These are phyloP conservation scores for Drosophila insularis DNA, from an alignment of 1,140 invertebrate genomes.

Conservation along the genomic window DNA sequence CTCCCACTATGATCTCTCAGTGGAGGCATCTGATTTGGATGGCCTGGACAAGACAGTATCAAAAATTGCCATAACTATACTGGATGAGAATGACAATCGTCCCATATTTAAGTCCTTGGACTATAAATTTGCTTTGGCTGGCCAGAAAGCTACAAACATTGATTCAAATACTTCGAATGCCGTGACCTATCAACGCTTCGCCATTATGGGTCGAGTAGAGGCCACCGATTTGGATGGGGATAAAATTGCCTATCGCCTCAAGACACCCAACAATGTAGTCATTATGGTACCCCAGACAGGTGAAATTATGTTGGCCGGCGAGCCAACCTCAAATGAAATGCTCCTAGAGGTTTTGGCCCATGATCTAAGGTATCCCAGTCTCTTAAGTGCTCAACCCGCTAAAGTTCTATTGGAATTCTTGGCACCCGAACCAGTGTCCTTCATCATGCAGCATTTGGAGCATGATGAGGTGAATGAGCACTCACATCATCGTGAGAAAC, in stretches of 20 bases:
- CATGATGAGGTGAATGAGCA: conserved; percentile 84
- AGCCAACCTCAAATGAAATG: conserved; percentile 88
- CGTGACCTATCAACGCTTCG: conserved; percentile 88
- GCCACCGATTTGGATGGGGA: conserved; percentile 94
- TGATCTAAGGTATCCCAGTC: conserved; percentile 89
- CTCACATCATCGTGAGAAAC: conserved; percentile 87
- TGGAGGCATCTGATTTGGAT: conserved; percentile 89
- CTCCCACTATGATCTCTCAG: conserved; percentile 87
- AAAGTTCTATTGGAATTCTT: conserved; percentile 90
- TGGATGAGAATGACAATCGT: conserved; percentile 95
- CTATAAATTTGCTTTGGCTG: conserved; percentile 90
- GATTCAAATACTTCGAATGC: conserved; percentile 80
- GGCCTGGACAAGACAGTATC: conserved; percentile 89
- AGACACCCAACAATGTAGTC: conserved; percentile 89
- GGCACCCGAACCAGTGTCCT: conserved; percentile 83
- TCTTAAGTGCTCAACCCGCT: conserved; percentile 87
- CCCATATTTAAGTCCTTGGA: conserved; percentile 90
- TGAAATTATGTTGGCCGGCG: conserved; percentile 91
- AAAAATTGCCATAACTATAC: conserved; percentile 88
- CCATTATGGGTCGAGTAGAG: conserved; percentile 90
- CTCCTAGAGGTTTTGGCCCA: conserved; percentile 91
- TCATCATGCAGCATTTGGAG: conserved; percentile 82
- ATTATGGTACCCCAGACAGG: conserved; percentile 96
- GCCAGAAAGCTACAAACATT: conserved; percentile 84
- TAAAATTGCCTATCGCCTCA: conserved; percentile 91